A percentile compares a stretch with the other conserved stretches of the same genome.
Conservation (phyloP, 2,888 invertebrate genomes). For the Lepidochrysops patricia region DNA sequence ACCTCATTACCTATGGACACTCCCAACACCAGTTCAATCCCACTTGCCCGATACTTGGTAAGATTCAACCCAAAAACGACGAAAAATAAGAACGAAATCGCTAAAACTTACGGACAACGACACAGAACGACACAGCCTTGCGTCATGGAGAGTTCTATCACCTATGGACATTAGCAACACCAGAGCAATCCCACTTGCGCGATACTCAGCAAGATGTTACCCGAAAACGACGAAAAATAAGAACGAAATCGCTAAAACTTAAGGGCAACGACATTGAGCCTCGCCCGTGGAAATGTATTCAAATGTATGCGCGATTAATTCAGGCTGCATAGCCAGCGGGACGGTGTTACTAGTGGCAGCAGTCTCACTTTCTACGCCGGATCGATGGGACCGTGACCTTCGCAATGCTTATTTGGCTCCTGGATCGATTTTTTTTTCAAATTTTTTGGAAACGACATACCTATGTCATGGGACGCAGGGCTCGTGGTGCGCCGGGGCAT, state of each 20-base stretch:
- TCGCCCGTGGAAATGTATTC: conserved; percentile 60
- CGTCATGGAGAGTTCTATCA: conserved; percentile 16
- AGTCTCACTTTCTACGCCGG: conserved; percentile 73
- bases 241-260: conserved; percentile 70
- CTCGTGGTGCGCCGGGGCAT: background rate
- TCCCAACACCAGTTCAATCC: no score
- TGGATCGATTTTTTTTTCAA: conserved; percentile 49
- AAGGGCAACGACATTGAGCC: conserved; percentile 69
- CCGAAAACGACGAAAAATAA: conserved; percentile 15
- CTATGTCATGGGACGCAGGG: conserved; percentile 15
- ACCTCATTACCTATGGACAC: no score
- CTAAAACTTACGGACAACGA: conserved; percentile 71
- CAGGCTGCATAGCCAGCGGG: conserved; percentile 74
- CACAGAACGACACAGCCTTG: conserved; percentile 62
- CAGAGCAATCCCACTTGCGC: background rate
- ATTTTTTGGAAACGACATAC: no score
- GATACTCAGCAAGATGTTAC: background rate
- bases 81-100: conserved; percentile 50
- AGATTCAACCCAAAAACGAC: background rate
- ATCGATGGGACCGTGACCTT: conserved; percentile 75
- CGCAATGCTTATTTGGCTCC: conserved; percentile 62
- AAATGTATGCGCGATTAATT: conserved; percentile 77
- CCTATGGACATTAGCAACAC: background rate
- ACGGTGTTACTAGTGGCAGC: conserved; percentile 74
- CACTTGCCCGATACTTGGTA: background rate